Conservation (phyloP, 2,113 vertebrate genomes). For the Dicrurus megarhynchus region DNA sequence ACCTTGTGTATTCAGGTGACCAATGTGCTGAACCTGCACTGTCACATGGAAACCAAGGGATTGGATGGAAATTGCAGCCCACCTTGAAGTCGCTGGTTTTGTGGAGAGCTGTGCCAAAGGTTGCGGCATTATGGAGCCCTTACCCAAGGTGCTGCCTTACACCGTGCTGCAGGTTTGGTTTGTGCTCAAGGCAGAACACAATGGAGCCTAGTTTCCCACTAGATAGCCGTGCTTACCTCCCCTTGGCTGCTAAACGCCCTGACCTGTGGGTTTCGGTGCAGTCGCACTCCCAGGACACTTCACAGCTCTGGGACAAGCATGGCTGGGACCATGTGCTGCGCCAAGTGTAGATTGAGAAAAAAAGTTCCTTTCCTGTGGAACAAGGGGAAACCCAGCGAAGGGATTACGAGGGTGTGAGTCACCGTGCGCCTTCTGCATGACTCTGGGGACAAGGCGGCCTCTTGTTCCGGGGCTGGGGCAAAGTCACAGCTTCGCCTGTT, state of each 20-base stretch:
- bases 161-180: fast-evolving
- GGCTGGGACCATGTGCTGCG: not conserved
- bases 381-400: constrained; percentile 18
- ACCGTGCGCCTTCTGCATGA: constrained; percentile 5
- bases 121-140: not conserved
- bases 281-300: fast-evolving
- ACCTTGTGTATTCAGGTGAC: not conserved
- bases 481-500: not conserved
- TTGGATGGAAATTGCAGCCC: fast-evolving
- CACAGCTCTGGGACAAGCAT: not conserved
- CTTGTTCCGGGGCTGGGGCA: constrained; percentile 38
- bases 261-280: not conserved
- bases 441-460: constrained; percentile 33
- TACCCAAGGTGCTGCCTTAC: not conserved
- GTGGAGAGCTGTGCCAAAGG: not conserved
- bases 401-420: constrained; percentile 23
- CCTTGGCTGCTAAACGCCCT: not conserved
- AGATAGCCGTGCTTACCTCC: not conserved
- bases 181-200: not conserved
- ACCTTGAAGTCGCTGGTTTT: not conserved
- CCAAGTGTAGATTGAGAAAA: not conserved
- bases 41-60: not conserved
- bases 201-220: not conserved
- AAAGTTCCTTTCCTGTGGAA: not conserved
- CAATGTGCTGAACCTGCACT: fast-evolving